Conservation (phyloP, 2,113 vertebrate genomes). For the Melospiza georgiana region DNA sequence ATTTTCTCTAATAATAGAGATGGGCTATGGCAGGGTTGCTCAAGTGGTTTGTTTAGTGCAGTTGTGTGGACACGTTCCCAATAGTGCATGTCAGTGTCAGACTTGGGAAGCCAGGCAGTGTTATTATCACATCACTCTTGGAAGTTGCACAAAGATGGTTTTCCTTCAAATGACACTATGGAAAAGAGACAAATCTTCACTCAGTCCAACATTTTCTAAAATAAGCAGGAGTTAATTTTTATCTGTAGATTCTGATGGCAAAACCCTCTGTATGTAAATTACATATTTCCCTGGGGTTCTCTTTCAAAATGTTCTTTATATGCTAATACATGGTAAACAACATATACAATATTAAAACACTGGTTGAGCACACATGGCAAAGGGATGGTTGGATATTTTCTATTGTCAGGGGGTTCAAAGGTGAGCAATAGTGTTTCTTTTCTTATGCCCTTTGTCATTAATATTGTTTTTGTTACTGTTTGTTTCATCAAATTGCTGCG, state of each 20-base stretch:
- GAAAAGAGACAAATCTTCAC: background rate
- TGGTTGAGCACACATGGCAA: background rate
- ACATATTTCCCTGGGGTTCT: background rate
- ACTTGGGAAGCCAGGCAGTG: background rate
- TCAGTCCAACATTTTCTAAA: background rate
- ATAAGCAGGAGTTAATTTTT: background rate
- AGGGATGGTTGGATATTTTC: background rate
- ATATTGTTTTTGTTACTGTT: fast-evolving
- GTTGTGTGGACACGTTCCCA: background rate
- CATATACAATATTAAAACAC: background rate
- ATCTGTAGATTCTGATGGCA: background rate
- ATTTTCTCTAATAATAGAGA: background rate
- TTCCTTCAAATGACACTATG: background rate
- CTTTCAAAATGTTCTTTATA: background rate
- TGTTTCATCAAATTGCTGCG: background rate
- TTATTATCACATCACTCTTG: background rate
- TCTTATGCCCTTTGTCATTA: background rate
- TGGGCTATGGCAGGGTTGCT: background rate
- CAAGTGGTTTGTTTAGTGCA: background rate
- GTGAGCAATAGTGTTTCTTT: background rate
- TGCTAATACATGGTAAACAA: background rate
- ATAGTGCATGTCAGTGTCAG: background rate
- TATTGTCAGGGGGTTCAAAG: background rate
- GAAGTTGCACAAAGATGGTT: background rate
- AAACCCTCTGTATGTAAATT: background rate